A percentile compares a stretch with the other conserved stretches of the same genome.
Evolutionary conservation across 1,140 invertebrate genomes (phyloP).

Genomic region (Probaryconus sp.): DNA sequence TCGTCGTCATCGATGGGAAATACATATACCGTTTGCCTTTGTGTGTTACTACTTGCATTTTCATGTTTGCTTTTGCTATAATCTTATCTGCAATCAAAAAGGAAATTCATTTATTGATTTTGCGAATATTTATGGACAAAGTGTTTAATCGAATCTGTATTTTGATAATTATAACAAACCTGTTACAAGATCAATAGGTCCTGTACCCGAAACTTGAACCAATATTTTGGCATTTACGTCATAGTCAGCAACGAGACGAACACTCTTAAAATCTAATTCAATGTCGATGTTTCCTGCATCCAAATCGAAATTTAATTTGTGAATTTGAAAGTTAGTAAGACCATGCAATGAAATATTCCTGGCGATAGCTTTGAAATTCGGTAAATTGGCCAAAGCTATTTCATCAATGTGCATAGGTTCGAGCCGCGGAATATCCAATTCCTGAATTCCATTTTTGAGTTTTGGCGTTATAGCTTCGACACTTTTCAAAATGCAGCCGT

Average conservation of each 20-base stretch:
- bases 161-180: conserved; percentile 48
- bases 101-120: not conserved
- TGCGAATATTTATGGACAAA: not conserved
- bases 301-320: conserved; percentile 78
- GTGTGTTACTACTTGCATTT: conserved; percentile 48
- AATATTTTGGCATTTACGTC: conserved; percentile 80
- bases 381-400: conserved; percentile 70
- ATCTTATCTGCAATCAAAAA: conserved; percentile 60
- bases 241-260: conserved; percentile 79
- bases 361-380: conserved; percentile 75
- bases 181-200: conserved; percentile 60
- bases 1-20: conserved; percentile 63
- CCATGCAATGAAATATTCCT: conserved; percentile 78
- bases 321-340: conserved; percentile 77
- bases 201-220: conserved; percentile 65
- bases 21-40: conserved; percentile 59
- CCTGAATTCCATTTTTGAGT: conserved; percentile 80
- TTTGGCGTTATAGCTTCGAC: conserved; percentile 78
- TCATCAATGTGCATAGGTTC: conserved; percentile 81
- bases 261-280: conserved; percentile 73
- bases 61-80: conserved; percentile 13
- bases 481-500: conserved; percentile 80
- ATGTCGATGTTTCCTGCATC: conserved; percentile 75
- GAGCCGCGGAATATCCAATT: conserved; percentile 81
- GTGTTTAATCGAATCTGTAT: not conserved